Conservation (phyloP, 2,797 vertebrate genomes). For the Fistularia tabacaria region DNA sequence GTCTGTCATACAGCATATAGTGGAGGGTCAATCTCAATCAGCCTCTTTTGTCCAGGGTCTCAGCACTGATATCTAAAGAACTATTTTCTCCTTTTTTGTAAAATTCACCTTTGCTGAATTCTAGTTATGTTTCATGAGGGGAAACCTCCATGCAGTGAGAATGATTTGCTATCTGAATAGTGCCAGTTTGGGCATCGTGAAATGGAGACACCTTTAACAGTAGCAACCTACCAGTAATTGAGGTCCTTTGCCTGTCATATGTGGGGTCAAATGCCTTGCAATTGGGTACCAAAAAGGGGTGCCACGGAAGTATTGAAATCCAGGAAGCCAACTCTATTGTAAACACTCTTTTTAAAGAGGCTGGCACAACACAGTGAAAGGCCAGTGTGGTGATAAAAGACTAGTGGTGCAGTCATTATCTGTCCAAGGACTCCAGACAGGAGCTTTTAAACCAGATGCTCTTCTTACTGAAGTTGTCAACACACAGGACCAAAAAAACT, state of each 20-base stretch:
- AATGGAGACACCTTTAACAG: slow-evolving; percentile 46
- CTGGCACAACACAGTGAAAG: slow-evolving; percentile 41
- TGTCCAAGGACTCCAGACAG: slow-evolving; percentile 53
- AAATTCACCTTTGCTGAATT: slow-evolving; percentile 28
- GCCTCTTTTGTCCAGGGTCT: slow-evolving; percentile 39
- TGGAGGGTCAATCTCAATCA: slow-evolving; percentile 52
- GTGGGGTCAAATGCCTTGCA: slow-evolving; percentile 43
- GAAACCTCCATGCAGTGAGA: slow-evolving; percentile 18
- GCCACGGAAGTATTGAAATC: slow-evolving; percentile 37
- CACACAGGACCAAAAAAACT: slow-evolving; percentile 25
- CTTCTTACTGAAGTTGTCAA: slow-evolving; percentile 49
- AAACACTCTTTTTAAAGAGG: slow-evolving; percentile 30
- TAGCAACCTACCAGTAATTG: slow-evolving; percentile 55
- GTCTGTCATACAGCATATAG: slow-evolving; percentile 30
- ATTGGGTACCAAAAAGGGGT: slow-evolving; percentile 8
- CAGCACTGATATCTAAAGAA: slow-evolving; percentile 33
- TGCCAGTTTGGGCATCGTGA: slow-evolving; percentile 32
- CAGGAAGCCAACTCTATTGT: slow-evolving; percentile 42
- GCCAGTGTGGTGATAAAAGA: slow-evolving; percentile 52
- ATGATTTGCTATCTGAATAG: slow-evolving; percentile 46
- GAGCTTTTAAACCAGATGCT: slow-evolving; percentile 55
- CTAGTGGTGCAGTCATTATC: slow-evolving; percentile 50
- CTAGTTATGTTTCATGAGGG: slow-evolving; percentile 30
- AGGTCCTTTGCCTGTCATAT: slow-evolving; percentile 48
- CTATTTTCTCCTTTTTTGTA: slow-evolving; percentile 27